These are phyloP conservation scores for Eremobia ochroleuca DNA, from an alignment of 2,888 invertebrate genomes.

Conservation along the genomic window DNA sequence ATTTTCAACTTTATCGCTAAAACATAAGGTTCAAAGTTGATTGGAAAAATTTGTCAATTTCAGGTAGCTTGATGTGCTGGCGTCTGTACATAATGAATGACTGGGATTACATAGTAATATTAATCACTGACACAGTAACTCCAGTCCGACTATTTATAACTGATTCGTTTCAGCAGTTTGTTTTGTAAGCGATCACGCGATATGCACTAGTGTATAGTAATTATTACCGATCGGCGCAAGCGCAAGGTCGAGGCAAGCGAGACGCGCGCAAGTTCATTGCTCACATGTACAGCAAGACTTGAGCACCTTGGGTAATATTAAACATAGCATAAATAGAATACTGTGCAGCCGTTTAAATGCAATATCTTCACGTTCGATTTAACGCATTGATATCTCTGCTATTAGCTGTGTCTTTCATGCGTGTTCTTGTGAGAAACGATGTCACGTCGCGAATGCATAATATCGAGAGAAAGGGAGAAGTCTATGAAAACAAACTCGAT, in stretches of 20 bases:
- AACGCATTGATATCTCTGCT: conserved; percentile 3
- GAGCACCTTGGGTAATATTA: conserved; percentile 60
- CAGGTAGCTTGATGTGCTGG: no score
- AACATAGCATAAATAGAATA: conserved; percentile 51
- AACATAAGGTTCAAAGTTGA: no score
- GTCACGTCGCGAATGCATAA: conserved; percentile 28
- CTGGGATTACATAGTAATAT: conserved; percentile 21
- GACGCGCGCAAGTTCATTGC: conserved; percentile 77
- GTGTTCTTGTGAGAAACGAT: conserved; percentile 19
- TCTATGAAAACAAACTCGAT: conserved; percentile 28
- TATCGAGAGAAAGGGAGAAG: conserved; percentile 29
- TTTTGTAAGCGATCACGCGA: conserved; percentile 69
- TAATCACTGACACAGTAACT: conserved; percentile 54
- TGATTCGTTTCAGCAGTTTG: conserved; percentile 63
- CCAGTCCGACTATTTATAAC: conserved; percentile 45
- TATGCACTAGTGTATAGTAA: conserved; percentile 32
- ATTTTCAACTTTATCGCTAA: no score
- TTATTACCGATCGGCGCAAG: conserved; percentile 53
- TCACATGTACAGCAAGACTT: conserved; percentile 61
- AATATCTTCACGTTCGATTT: conserved; percentile 35
- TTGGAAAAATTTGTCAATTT: no score
- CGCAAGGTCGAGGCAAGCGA: conserved; percentile 78
- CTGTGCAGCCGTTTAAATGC: conserved; percentile 11
- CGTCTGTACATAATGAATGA: conserved; percentile 14
- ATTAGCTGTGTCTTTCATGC: not conserved